Conservation (phyloP, 1,140 invertebrate species). For the Aphis gossypii region DNA sequence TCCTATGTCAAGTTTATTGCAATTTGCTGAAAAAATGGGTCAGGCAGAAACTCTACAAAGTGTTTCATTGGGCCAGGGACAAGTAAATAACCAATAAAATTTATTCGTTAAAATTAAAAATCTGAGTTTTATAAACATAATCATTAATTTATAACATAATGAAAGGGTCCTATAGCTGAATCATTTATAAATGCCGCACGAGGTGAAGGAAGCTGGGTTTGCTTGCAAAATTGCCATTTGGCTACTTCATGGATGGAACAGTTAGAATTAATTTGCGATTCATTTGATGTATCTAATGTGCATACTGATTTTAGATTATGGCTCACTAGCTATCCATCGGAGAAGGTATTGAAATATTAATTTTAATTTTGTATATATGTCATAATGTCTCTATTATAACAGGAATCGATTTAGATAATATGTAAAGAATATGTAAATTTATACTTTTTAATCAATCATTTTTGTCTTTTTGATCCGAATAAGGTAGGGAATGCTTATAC, state of each 20-base stretch:
- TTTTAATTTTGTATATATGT: neutral
- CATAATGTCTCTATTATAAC: neutral
- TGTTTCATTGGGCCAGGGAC: conserved; percentile 91
- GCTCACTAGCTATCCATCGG: conserved; percentile 91
- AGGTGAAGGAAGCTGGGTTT: conserved; percentile 83
- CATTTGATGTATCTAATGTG: conserved; percentile 78
- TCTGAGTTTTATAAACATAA: neutral
- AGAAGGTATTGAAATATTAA: conserved; percentile 64
- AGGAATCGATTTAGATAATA: neutral
- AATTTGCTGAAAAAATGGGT: conserved; percentile 82
- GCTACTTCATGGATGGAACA: conserved; percentile 88
- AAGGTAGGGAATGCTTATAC: too few species aligned
- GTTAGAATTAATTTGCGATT: conserved; percentile 80
- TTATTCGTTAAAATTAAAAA: neutral
- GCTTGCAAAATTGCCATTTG: conserved; percentile 94
- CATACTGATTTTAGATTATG: conserved; percentile 82
- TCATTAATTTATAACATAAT: neutral
- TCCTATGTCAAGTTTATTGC: conserved; percentile 80
- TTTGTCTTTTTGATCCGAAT: too few species aligned
- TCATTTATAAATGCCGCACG: conserved; percentile 80
- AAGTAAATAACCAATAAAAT: conserved; percentile 63
- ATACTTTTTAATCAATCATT: too few species aligned
- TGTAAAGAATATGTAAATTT: too few species aligned
- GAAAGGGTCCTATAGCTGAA: conserved; percentile 80
- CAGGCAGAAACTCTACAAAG: conserved; percentile 76